Percentiles rank a stretch among this genome's conserved stretches.
Evolutionary conservation across 2,888 invertebrate species (phyloP).

Genomic region (Caenorhabditis imperialis): DNA sequence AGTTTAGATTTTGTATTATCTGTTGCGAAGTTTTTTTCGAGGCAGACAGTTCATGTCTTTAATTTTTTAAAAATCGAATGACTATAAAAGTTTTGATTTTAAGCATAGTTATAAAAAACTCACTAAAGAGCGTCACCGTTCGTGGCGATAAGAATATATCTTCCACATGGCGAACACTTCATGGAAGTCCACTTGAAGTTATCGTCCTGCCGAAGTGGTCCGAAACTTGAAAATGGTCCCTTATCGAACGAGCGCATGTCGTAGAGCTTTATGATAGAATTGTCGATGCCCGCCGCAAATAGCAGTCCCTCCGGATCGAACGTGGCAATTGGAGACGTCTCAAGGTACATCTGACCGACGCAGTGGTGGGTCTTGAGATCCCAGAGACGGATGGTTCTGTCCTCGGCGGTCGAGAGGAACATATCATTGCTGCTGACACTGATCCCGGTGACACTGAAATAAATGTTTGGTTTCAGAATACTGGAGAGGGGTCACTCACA

Average conservation of each 20-base stretch:
- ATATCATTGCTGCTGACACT: constrained; percentile 99
- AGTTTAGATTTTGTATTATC: too few relatives aligned
- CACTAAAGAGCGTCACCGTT: constrained; percentile 85
- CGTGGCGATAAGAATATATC: constrained; percentile 92
- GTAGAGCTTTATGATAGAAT: constrained; percentile 92
- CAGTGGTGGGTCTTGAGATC: constrained; percentile 97
- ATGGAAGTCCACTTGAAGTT: constrained; percentile 56
- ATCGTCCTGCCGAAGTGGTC: constrained; percentile 83
- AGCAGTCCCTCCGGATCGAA: constrained; percentile 94
- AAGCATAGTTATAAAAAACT: constrained; percentile 6
- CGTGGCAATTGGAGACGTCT: constrained; percentile 83
- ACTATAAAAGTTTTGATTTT: too few relatives aligned
- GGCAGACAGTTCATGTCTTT: too few relatives aligned
- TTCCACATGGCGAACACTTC: constrained; percentile 79
- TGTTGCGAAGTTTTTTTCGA: too few relatives aligned
- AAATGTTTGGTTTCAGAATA: not conserved
- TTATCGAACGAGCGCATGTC: constrained; percentile 98
- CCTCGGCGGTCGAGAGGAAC: constrained; percentile 94
- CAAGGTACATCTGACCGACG: constrained; percentile 67
- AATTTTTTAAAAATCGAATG: too few relatives aligned
- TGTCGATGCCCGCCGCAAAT: constrained; percentile 89
- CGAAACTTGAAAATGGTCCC: constrained; percentile 93
- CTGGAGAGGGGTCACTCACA: constrained; percentile 79
- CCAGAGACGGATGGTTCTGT: constrained; percentile 96
- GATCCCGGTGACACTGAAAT: constrained; percentile 87